Base-by-base conservation (phyloP, 2,888 invertebrate species). In the Lamellibrachia columna region DNA sequence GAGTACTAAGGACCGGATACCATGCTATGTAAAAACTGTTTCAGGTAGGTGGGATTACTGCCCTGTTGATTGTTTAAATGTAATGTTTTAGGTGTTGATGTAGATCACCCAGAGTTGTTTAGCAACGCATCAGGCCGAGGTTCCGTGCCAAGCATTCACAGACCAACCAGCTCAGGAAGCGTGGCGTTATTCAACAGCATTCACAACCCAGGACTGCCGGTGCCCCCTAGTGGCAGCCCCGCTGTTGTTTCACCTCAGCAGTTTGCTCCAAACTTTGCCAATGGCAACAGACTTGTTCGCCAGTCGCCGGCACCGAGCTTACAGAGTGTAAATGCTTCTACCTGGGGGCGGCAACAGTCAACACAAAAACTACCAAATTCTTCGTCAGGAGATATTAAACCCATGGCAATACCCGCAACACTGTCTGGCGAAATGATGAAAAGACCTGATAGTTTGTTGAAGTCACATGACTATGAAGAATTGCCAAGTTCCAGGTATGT, bases 391-490 rank as follows among this genome's bases (percentile, higher is more conserved):
- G 75, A 75, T 75, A 75, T 3, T 75, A 75, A 75, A 75, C 75
- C 75, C 75, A 75, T 15, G 75, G 75, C 75, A n/a, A 75, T 75
- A 75, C 75, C 75, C 3, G 75, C 75, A 75, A 75, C 15, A 75
- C 75, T 75, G 75, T 75, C 75, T 15, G 75, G 75, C 22, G 75
- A 75, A 15, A 75, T 75, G 75, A 22, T 22, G 22, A 75, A 75
- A 75, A 15, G 75, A 75, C 75, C 75, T 22, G 75, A 75, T 75
- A 22, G 75, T 75, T 15, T 75, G 75, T 75, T 75, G 75, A 75
- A 75, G 75, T 75, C 75, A 75, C 75, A 75, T 75, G 75, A 75
- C 75, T 75, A 75, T 75, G 75, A 75, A 75, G 75, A 75, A 22
- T 75, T 75, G 22, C 75, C 75, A 11, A 75, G 75, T 22, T 75